Evolutionary conservation across 2,797 vertebrate species (phyloP).

Genomic region (Uromys caudimaculatus): DNA sequence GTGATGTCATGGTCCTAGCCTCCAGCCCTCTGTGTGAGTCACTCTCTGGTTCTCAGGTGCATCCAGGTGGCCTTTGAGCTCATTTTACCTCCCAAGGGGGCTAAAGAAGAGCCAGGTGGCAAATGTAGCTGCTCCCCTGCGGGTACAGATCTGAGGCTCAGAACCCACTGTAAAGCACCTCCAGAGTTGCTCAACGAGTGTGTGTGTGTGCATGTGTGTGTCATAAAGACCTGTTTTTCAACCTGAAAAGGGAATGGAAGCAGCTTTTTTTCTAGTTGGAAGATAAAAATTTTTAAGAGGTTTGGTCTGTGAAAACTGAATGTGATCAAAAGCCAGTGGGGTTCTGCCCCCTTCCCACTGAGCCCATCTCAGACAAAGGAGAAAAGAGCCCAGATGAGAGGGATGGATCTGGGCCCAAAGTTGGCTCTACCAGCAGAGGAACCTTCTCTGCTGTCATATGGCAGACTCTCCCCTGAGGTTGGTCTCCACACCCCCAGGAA

Average conservation of each 20-base stretch:
- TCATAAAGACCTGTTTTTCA: not conserved
- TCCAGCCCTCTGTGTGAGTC: not conserved
- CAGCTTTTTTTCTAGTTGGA: not conserved
- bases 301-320: not conserved
- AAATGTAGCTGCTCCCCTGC: not conserved
- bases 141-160: not conserved
- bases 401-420: not conserved
- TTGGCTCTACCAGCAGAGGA: not conserved
- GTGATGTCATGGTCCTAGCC: not conserved
- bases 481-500: not conserved
- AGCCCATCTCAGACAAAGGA: no score
- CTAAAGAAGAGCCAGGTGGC: conserved; percentile 27
- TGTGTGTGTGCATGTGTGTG: no score
- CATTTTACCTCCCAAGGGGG: not conserved
- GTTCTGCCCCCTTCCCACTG: not conserved
- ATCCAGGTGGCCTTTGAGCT: not conserved
- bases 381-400: not conserved
- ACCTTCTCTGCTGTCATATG: not conserved
- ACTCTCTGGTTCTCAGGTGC: not conserved
- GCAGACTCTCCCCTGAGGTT: not conserved
- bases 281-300: not conserved
- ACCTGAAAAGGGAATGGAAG: conserved; percentile 28
- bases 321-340: not conserved
- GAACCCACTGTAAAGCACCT: not conserved
- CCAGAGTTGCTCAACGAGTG: no score